Evolutionary conservation across 2,797 vertebrate species (phyloP), one percentile per base, ranked within the genome.

Genomic region (Taenioides sp.): DNA sequence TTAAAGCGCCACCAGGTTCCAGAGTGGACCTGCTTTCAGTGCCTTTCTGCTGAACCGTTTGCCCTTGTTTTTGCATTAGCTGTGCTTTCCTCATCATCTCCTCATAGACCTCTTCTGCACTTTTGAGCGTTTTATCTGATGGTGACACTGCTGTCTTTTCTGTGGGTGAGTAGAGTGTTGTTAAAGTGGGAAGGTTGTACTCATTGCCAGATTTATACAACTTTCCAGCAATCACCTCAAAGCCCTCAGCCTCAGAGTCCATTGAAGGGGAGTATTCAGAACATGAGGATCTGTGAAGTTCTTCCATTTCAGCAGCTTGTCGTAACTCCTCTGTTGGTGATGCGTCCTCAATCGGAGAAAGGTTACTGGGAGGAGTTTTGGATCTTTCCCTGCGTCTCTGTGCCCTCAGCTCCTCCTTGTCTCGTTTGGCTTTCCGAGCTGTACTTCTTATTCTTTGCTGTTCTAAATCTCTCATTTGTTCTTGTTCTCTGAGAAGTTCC

Each of bases 1-100:
- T 98, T 37, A 99, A 93, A 0, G 93, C 93, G 3, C 94, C 91
- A 87, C 95, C 96, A 0, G 96, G 92, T 7, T 98, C 93, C 80
- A 99, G 93, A 87, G 95, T 95, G 74, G 82, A 95, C 86, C 95
- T 97, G 78, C 0, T 92, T 86, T 89, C 93, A 92, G 75, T 27
- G 68, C 79, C 81, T 80, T 80, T 63, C 49, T 89, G 87, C 78
- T 92, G 76, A 0, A 78, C 18, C 65, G 93, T 87, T 73, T 93
- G 84, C 0, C 86, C 92, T 43, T 95, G 92, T 81, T 93, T 96
- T 87, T 99, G 97, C 88, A 98, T 95, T 84, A 99, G 92, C 90
- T 99, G 96, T 4, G 98, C 97, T 88, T 99, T 99, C 74, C 95
- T 95, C 98, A 99, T 99, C 97, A 99, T 98, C 84, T 99, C 98